Base-by-base conservation (phyloP, 2,797 vertebrate species). In the Molossus alvarezi region DNA sequence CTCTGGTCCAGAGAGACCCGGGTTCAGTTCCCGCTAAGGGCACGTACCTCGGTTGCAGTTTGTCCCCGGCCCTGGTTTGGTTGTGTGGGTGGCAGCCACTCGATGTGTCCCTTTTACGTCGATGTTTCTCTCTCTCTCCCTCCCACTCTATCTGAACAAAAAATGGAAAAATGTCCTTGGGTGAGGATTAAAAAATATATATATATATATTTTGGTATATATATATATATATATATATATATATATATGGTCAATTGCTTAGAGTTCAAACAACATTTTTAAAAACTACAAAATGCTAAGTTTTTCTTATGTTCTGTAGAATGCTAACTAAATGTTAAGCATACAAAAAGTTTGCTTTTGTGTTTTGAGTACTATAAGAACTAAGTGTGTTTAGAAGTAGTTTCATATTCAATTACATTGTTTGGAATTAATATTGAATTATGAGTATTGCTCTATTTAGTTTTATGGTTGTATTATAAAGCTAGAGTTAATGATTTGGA, bases 351-450 rank as follows among this genome's bases (percentile, higher is more conserved):
- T n/a, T 90, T 87, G 13, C 17, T 92, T 94, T 93, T 90, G 23
- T 95, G 33, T 96, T 95, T 95, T 95, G 53, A 88, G 15, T 90
- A 60, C 21, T 48, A 0, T 90, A 58, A 88, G 37, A 96, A 69
- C 20, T 91, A 9, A 84, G 27, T 84, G 5, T 65, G 51, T 88
- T 95, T 84, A 88, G 37, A 89, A 94, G 76, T 90, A 95, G 69
- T 92, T 96, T 92, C 58, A 95, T 92, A 85, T 95, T 96, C 77
- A 95, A 8, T 97, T 96, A 86, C 23, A 23, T 48, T 90, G 21
- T 92, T 83, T 90, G 90, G 67, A 92, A 73, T 96, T 96, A 94
- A 90, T 96, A 92, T 37, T 96, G 91, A 95, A 72, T 95, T 91
- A 88, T n/a, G 85, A 85, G 10, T 91, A 94, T 95, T 95, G 88